Evolutionary conservation across 2,113 vertebrate genomes (phyloP).

Genomic region (Rutilus rutilus): DNA sequence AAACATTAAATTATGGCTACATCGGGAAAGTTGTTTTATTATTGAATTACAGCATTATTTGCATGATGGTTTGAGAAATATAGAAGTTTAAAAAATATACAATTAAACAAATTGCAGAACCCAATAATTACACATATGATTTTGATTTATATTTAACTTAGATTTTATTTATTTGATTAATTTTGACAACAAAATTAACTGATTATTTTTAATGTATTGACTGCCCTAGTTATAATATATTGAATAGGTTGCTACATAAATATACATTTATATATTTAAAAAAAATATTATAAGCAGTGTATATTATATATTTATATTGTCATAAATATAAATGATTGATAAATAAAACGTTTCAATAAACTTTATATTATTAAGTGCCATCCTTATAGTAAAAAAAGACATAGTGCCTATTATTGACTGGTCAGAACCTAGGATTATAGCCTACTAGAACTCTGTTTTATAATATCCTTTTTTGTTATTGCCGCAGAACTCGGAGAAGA

Average conservation of each 20-base stretch:
- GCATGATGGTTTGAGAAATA: not conserved
- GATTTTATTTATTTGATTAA: no score
- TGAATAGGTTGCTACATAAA: no score
- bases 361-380: no score
- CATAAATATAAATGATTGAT: not conserved
- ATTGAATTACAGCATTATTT: not conserved
- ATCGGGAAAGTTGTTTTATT: not conserved
- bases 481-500: conserved; percentile 80
- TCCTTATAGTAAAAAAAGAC: no score
- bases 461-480: conserved; percentile 54
- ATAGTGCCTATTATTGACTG: not conserved
- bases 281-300: not conserved
- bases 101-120: not conserved
- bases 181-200: no score
- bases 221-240: not conserved
- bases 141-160: not conserved
- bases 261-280: not conserved
- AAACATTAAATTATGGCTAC: not conserved
- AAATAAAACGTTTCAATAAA: not conserved
- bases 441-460: not conserved
- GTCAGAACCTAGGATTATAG: not conserved
- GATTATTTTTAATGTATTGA: not conserved
- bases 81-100: not conserved
- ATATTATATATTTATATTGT: not conserved
- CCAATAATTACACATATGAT: not conserved